These are phyloP conservation scores for Eupithecia pulchellata DNA, from an alignment of 2,888 invertebrate species.

Conservation along the genomic window DNA sequence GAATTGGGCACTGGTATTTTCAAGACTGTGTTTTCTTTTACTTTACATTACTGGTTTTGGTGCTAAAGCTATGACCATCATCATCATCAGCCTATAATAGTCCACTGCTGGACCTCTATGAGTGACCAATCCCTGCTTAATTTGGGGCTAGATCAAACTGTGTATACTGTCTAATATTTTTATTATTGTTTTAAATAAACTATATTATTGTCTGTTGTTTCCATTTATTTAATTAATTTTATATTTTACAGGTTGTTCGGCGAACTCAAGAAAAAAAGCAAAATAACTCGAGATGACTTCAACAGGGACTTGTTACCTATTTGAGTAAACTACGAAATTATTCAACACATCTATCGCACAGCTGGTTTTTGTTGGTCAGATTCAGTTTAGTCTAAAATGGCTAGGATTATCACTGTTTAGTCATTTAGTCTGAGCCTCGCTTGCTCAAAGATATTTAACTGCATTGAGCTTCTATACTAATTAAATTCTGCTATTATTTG, in stretches of 20 bases:
- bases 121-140: too few species aligned
- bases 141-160: too few species aligned
- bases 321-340: slow-evolving; percentile 24
- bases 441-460: neutral
- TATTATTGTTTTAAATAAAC: too few species aligned
- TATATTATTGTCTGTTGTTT: neutral
- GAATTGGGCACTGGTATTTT: too few species aligned
- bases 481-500: too few species aligned
- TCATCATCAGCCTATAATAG: too few species aligned
- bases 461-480: neutral
- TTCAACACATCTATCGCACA: slow-evolving; percentile 8
- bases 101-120: too few species aligned
- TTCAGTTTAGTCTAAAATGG: slow-evolving; percentile 1
- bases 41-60: too few species aligned
- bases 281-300: slow-evolving; percentile 19
- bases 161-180: too few species aligned
- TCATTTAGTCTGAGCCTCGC: neutral
- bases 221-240: too few species aligned
- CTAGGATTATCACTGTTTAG: neutral
- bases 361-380: neutral
- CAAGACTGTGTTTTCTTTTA: too few species aligned
- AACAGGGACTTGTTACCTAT: neutral
- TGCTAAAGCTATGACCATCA: too few species aligned
- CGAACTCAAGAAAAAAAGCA: slow-evolving; percentile 8
- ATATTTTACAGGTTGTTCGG: slow-evolving; percentile 22